Conservation (phyloP, 2,888 invertebrate genomes). For the Ferrisia virgata region DNA sequence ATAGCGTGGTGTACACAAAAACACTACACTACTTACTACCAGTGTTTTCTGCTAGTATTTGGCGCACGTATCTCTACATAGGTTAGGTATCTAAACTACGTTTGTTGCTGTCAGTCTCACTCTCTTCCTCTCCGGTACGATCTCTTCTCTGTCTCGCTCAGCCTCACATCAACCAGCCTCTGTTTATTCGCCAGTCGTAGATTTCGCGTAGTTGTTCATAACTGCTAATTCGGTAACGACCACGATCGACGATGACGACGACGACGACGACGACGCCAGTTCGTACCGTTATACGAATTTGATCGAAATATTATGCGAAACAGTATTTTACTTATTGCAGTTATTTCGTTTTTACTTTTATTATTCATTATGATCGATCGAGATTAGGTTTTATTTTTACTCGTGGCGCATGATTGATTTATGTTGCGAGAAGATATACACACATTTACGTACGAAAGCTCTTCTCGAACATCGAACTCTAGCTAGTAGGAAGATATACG, state of each 20-base stretch:
- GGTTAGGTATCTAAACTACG: not conserved
- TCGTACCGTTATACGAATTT: not conserved
- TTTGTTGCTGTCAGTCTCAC: not conserved
- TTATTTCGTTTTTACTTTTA: not conserved
- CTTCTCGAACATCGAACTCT: no score
- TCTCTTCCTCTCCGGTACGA: not conserved
- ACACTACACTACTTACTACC: constrained; percentile 19
- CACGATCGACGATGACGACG: no score
- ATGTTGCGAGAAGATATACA: no score
- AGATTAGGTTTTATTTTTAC: not conserved
- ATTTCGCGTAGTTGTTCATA: not conserved
- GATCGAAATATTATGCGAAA: not conserved
- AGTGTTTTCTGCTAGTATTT: not conserved
- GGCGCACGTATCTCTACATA: constrained; percentile 10
- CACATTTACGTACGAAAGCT: no score
- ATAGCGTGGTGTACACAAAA: not conserved
- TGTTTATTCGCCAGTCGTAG: not conserved
- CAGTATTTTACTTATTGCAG: not conserved
- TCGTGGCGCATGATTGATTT: not conserved
- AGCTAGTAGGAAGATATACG: no score
- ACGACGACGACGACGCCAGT: no score
- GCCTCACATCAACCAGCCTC: no score
- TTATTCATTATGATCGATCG: no score
- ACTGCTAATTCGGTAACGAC: not conserved
- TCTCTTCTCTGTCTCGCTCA: not conserved